These are phyloP conservation scores for Hylia prasina DNA, from an alignment of 2,113 vertebrate species.

Conservation along the genomic window DNA sequence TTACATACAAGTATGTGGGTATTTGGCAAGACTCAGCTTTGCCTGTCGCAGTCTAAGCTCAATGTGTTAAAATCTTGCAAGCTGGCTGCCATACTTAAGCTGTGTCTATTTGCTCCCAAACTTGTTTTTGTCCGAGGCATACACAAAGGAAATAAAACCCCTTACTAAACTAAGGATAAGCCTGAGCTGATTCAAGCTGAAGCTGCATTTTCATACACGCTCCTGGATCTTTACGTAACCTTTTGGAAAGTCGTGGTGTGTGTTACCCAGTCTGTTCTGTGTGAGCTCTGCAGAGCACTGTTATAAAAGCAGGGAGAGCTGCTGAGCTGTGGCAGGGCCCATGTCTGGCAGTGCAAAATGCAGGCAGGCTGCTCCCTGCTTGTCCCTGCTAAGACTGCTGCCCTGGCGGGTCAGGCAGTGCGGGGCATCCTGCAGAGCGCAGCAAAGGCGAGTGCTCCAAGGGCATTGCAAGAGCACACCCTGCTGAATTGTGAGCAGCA, in stretches of 20 bases:
- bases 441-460: accelerated
- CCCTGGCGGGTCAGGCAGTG: neutral
- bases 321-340: neutral
- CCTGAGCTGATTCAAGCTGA: neutral
- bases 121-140: neutral
- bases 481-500: neutral
- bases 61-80: neutral
- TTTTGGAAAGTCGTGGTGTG: neutral
- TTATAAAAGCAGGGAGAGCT: neutral
- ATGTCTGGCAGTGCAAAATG: neutral
- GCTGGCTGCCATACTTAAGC: neutral
- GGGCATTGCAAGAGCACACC: neutral
- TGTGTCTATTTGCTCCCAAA: neutral
- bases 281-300: neutral
- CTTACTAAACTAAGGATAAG: neutral
- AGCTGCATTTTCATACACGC: neutral
- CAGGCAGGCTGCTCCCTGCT: neutral
- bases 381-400: neutral
- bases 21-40: neutral
- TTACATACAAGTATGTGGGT: neutral
- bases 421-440: neutral
- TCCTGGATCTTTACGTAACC: neutral
- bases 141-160: neutral
- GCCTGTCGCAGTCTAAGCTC: neutral
- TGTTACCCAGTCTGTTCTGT: neutral